phyloP scores from a whole-genome alignment of 2,888 invertebrate species.

The Napeogenes sylphis region DNA sequence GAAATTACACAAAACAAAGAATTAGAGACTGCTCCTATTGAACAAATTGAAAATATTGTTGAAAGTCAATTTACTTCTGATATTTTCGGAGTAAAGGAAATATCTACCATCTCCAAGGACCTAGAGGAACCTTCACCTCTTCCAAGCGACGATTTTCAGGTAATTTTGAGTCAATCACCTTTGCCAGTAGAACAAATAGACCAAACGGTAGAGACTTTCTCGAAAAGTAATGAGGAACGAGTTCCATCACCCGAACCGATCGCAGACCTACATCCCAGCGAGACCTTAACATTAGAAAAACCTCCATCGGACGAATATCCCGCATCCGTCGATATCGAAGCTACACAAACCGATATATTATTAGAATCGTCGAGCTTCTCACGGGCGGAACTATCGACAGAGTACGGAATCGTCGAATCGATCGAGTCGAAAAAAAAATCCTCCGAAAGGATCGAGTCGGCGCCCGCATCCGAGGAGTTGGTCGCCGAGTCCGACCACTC shows the following conservation, averaged over 20 bases:
- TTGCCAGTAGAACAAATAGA: constrained; percentile 10
- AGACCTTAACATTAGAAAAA: not conserved
- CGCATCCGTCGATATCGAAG: constrained; percentile 13
- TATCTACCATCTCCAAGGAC: constrained; percentile 16
- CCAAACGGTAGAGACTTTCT: constrained; percentile 4
- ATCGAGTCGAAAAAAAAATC: not conserved
- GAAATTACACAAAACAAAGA: constrained; percentile 17
- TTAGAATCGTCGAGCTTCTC: constrained; percentile 6
- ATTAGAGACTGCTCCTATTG: not conserved
- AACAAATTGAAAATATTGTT: not conserved
- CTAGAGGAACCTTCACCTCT: constrained; percentile 23
- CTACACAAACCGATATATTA: not conserved
- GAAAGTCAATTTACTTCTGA: not conserved
- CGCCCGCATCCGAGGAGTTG: not conserved
- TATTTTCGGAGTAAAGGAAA: constrained; percentile 19
- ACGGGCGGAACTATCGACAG: constrained; percentile 11
- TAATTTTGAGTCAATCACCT: constrained; percentile 14
- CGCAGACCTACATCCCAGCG: not conserved
- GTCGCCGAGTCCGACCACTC: not conserved
- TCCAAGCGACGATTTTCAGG: constrained; percentile 18
- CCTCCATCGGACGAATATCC: constrained; percentile 12
- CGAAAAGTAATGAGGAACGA: not conserved
- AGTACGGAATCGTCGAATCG: constrained; percentile 4
- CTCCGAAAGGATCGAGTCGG: too few relatives aligned
- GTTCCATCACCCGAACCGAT: not conserved